Percentiles rank a stretch among this genome's conserved stretches.
Evolutionary conservation across 2,888 invertebrate species (phyloP).

Genomic region (Sesia bembeciformis): DNA sequence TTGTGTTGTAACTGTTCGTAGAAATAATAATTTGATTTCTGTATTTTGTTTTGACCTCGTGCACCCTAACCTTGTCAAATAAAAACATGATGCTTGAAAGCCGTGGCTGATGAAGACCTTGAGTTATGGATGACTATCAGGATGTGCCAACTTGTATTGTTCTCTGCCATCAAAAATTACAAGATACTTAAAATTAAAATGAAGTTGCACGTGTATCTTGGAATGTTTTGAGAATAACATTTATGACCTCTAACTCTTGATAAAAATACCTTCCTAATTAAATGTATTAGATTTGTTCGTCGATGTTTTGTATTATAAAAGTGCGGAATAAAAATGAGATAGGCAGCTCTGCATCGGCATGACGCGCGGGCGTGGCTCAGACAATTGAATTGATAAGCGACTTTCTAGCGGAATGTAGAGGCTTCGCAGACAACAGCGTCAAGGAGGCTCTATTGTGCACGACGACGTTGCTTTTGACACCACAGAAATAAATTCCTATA

Average conservation of each 20-base stretch:
- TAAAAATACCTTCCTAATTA: not conserved
- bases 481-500: too few species aligned
- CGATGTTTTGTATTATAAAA: not conserved
- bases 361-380: slow-evolving; percentile 45
- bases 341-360: slow-evolving; percentile 26
- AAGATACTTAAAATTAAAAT: not conserved
- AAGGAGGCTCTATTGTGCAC: slow-evolving; percentile 3
- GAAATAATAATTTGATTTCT: slow-evolving; percentile 28
- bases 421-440: slow-evolving; percentile 5
- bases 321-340: slow-evolving; percentile 31
- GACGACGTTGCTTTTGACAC: not conserved
- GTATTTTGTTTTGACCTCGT: slow-evolving; percentile 23
- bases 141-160: slow-evolving; percentile 50
- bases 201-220: not conserved
- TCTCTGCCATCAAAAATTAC: slow-evolving; percentile 14
- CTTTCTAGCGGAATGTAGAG: slow-evolving; percentile 44
- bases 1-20: slow-evolving; percentile 16
- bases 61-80: slow-evolving; percentile 49
- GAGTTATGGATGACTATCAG: slow-evolving; percentile 53
- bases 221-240: too few species aligned
- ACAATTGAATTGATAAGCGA: slow-evolving; percentile 67
- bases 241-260: too few species aligned
- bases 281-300: not conserved
- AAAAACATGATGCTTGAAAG: slow-evolving; percentile 33
- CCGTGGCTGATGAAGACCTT: slow-evolving; percentile 43